Evolutionary conservation across 2,113 vertebrate genomes (phyloP), one percentile per base, ranked within the genome.

Genomic region (Pseudonaja textilis): DNA sequence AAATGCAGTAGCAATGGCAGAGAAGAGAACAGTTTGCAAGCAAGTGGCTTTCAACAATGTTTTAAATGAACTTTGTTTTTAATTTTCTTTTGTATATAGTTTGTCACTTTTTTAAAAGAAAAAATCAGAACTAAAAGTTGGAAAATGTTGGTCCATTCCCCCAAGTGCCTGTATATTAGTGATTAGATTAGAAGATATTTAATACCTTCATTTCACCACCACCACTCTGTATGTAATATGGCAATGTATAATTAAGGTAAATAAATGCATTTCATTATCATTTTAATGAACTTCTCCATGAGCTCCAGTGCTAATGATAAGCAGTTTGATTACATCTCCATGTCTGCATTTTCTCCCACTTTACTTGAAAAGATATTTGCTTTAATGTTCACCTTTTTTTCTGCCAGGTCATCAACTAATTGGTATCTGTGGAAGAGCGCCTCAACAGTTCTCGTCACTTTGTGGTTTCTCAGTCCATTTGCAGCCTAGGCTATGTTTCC

Each of bases 371-470:
- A 69, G 45, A 90, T 52, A 64, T 42, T 56, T 85, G 12, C 42
- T 91, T 85, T 26, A 81, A 50, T 8, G 29, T 39, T 81, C 10
- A 39, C n/a, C 9, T 23, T 74, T 54, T 74, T 74, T 45, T 14
- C 50, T 55, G 23, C 8, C 25, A 11, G 59, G 29, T 91, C 85
- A 61, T 47, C 47, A 87, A 61, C 0, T 10, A 55, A 29, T 52
- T 34, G 29, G n/a, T 54, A 69, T 14, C 2, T 88, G 8, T 1
- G 11, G 1, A 26, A 5, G 3, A 0, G 74, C 0, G 0, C 52
- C 90, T 39, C 69, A 61, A 29, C 47, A 6, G 25, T 25, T 0
- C 0, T 23, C 25, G 1, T 42, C 25, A 34, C 52, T 54, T 26
- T 47, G 7, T 25, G 5, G 50, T 2, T 5, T 4, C 34, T 5